These are phyloP conservation scores for Aythya fuligula DNA, from an alignment of 2,797 vertebrate genomes.

Conservation along the genomic window DNA sequence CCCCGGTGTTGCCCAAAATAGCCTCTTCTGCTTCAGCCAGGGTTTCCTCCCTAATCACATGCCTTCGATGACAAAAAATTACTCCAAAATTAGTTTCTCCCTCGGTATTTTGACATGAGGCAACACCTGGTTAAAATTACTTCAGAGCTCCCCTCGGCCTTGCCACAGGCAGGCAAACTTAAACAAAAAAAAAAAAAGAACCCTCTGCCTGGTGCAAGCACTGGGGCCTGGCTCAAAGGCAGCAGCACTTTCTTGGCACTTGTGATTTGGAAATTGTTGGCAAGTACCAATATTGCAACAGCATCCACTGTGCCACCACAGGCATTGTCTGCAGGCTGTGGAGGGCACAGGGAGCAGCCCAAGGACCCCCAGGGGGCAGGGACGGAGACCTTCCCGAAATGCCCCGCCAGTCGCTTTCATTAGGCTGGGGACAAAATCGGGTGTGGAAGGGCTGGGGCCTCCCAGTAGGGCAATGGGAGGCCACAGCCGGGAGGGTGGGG, in stretches of 20 bases:
- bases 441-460: not conserved
- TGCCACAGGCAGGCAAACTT: not conserved
- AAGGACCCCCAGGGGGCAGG: not conserved
- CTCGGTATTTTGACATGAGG: not conserved
- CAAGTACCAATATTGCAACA: not conserved
- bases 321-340: not conserved
- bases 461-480: accelerated
- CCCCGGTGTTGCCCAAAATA: not conserved
- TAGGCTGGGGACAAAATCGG: accelerated
- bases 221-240: not conserved
- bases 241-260: not conserved
- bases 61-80: not conserved
- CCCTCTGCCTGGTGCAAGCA: not conserved
- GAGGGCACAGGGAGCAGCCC: accelerated
- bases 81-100: not conserved
- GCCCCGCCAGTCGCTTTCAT: accelerated
- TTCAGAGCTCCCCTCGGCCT: not conserved
- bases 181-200: not conserved
- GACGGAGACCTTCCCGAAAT: not conserved
- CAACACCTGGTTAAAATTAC: constrained; percentile 21
- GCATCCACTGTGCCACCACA: not conserved
- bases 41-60: not conserved
- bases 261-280: not conserved
- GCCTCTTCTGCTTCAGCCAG: not conserved
- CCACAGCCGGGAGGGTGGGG: not conserved